Conservation (phyloP, 2,888 invertebrate species). For the Clepsis dumicolana region DNA sequence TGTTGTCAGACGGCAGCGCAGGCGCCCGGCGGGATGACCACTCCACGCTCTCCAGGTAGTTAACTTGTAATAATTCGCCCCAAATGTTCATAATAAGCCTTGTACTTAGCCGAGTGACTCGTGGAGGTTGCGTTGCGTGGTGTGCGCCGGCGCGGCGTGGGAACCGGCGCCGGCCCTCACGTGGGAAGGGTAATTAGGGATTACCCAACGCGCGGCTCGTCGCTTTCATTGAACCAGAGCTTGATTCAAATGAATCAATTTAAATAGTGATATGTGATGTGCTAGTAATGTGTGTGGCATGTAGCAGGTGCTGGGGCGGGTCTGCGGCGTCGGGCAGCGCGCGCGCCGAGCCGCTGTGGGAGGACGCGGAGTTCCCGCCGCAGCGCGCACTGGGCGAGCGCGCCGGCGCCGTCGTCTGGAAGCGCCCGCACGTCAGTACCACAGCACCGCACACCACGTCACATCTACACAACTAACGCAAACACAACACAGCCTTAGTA, state of each 20-base stretch:
- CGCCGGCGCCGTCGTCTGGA: constrained; percentile 87
- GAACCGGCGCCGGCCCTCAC: background rate
- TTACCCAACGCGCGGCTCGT: background rate
- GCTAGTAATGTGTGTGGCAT: constrained; percentile 7
- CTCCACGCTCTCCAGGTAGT: constrained; percentile 64
- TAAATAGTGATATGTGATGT: background rate
- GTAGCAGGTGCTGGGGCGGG: constrained; percentile 57
- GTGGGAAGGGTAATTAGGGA: constrained; percentile 1
- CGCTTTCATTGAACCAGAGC: background rate
- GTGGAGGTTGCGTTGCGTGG: background rate
- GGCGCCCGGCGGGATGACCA: constrained; percentile 55
- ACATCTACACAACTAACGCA: too few relatives aligned
- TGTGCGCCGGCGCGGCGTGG: background rate
- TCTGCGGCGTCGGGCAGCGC: constrained; percentile 47
- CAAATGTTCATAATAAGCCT: too few relatives aligned
- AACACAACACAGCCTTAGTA: too few relatives aligned
- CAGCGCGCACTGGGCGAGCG: constrained; percentile 83
- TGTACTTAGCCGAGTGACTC: background rate
- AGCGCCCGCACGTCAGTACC: constrained; percentile 88
- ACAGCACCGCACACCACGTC: background rate
- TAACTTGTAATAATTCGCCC: too few relatives aligned
- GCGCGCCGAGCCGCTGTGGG: constrained; percentile 75
- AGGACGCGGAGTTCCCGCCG: constrained; percentile 88
- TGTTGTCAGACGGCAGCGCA: constrained; percentile 51
- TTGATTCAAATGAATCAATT: background rate